Evolutionary conservation across 2,113 vertebrate genomes (phyloP), one percentile per base, ranked within the genome.

Genomic region (Heteronetta atricapilla): DNA sequence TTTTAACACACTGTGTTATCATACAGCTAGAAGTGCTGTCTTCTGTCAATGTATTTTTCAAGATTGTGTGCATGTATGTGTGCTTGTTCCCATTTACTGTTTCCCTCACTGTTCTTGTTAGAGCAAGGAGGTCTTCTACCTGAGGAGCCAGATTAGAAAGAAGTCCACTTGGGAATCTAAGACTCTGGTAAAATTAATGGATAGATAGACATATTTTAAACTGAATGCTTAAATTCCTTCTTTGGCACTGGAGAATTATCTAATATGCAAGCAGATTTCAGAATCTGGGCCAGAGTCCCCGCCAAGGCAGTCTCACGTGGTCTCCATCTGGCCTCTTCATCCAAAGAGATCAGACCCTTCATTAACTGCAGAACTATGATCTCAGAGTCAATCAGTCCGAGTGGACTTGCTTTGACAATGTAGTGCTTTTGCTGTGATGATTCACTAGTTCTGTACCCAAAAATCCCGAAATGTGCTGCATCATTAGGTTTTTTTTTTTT

Each of bases 1-100:
- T 96, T 83, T 94, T 86, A 91, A 91, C 93, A 56, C 14, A 40
- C 25, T 88, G 2, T 68, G 25, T 93, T 92, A 86, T 70, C 91
- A 89, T 82, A 66, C 36, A 83, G 56, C 75, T 86, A 87, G 78
- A 90, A 92, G 80, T 83, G 56, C 59, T 85, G 44, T 92, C 74
- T 90, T 77, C 74, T 82, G 26, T 17, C 86, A 62, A 82, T 73
- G 52, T 85, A 26, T 15, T 82, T 92, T 85, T 82, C 2, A 33
- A 90, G 67, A 28, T 55, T 34, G 40, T 55, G 52, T 62, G 58
- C 23, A 15, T 48, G 34, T n/a, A 28, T 18, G 9, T 4, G 16
- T 70, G 11, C 44, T 7, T 68, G 34, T 25, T 92, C 50, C 63
- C 10, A 16, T 36, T 79, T 67, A 36, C n/a, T 82, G n/a, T 33